Evolutionary conservation across 2,888 invertebrate genomes (phyloP).

Genomic region (Trichogramma dendrolimi): DNA sequence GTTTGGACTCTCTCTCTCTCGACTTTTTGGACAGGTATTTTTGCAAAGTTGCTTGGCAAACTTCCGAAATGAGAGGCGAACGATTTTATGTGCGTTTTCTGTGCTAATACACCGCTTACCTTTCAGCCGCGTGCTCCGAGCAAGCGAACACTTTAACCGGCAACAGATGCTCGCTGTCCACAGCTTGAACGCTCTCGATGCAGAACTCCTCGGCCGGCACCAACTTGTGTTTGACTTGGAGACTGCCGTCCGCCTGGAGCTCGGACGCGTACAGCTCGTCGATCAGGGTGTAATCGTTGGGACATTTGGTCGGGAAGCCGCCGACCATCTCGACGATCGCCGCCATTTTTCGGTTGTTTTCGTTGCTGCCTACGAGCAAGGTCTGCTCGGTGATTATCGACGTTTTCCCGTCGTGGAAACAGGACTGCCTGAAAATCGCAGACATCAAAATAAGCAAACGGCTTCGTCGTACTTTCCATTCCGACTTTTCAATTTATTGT

Average conservation of each 20-base stretch:
- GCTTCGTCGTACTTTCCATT: too few relatives aligned
- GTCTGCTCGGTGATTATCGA: slow-evolving; percentile 32
- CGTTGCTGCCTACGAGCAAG: slow-evolving; percentile 40
- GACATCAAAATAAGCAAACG: too few relatives aligned
- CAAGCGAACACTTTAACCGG: slow-evolving; percentile 63
- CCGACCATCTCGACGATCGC: slow-evolving; percentile 47
- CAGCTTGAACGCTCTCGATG: slow-evolving; percentile 45
- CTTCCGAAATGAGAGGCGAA: neutral
- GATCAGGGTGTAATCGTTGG: slow-evolving; percentile 57
- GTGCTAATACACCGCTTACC: slow-evolving; percentile 33
- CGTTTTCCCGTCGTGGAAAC: too few relatives aligned
- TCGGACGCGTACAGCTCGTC: slow-evolving; percentile 57
- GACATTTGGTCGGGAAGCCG: slow-evolving; percentile 56
- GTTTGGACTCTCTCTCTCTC: neutral
- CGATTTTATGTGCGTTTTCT: neutral
- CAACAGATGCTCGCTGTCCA: slow-evolving; percentile 39
- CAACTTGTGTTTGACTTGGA: slow-evolving; percentile 53
- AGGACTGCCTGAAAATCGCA: too few relatives aligned
- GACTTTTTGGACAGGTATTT: neutral
- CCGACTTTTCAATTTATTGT: too few relatives aligned
- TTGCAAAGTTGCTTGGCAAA: neutral
- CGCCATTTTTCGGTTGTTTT: slow-evolving; percentile 35
- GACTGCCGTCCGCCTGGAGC: slow-evolving; percentile 57
- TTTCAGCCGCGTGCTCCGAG: slow-evolving; percentile 56
- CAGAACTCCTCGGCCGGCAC: slow-evolving; percentile 51